Evolutionary conservation across 2,797 vertebrate genomes (phyloP).

Genomic region (Lepidocolaptes lacrymiger): DNA sequence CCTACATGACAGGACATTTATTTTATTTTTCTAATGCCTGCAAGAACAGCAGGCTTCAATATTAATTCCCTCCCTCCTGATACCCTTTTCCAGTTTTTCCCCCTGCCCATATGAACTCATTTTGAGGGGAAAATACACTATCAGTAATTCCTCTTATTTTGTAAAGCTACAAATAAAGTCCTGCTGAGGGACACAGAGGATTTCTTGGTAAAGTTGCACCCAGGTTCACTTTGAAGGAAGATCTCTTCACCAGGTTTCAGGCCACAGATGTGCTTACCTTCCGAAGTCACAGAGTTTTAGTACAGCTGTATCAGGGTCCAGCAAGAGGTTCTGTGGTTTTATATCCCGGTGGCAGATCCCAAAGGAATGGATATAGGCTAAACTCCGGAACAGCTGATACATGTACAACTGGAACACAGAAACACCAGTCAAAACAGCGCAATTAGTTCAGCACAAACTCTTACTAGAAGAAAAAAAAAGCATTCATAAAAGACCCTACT

Average conservation of each 20-base stretch:
- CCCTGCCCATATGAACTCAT: not conserved
- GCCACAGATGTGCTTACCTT: slow-evolving; percentile 83
- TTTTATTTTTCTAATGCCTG: not conserved
- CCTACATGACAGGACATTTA: not conserved
- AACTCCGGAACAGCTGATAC: slow-evolving; percentile 99
- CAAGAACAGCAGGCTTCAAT: not conserved
- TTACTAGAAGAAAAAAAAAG: not conserved
- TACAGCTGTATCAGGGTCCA: slow-evolving; percentile 98
- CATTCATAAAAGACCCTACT: not conserved
- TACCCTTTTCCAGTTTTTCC: not conserved
- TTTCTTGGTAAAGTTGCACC: not conserved
- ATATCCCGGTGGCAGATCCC: slow-evolving; percentile 99
- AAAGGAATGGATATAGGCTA: slow-evolving; percentile 99
- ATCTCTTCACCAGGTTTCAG: not conserved
- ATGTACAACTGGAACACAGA: slow-evolving; percentile 91
- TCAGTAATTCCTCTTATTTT: not conserved
- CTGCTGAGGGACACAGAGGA: not conserved
- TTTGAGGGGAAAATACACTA: not conserved
- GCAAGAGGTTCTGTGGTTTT: slow-evolving; percentile 99
- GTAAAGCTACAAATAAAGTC: not conserved
- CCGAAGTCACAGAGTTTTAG: slow-evolving; percentile 99
- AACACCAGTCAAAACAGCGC: not conserved
- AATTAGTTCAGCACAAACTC: not conserved
- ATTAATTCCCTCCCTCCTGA: not conserved
- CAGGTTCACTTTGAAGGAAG: not conserved